Percentiles rank a stretch among this genome's conserved stretches.
Evolutionary conservation across 2,113 vertebrate species (phyloP).

Genomic region (Lasiurus borealis): DNA sequence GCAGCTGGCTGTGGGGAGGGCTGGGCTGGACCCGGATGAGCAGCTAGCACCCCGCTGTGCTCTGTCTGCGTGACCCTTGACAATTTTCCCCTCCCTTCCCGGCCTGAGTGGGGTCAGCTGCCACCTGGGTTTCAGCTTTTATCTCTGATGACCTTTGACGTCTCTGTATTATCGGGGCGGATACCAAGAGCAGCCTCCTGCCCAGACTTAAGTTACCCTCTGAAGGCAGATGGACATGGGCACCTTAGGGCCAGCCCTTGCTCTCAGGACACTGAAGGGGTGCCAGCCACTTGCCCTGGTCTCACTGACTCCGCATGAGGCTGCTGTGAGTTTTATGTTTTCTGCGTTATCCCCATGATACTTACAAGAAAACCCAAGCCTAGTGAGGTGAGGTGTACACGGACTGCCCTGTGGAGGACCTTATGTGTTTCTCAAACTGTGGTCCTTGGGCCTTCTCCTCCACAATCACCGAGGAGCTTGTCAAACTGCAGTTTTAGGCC

Average conservation of each 20-base stretch:
- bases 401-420: neutral
- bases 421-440: fast-evolving
- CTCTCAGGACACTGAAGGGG: neutral
- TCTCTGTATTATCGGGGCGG: neutral
- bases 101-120: neutral
- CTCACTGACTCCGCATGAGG: neutral
- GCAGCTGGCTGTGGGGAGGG: neutral
- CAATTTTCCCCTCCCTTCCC: neutral
- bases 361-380: neutral
- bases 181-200: neutral
- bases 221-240: neutral
- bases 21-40: neutral
- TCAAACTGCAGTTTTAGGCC: neutral
- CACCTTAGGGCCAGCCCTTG: too few relatives aligned
- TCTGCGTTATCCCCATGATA: fast-evolving
- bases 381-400: fast-evolving
- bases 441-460: too few relatives aligned
- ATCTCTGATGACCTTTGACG: slow-evolving; percentile 37
- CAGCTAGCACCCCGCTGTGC: neutral
- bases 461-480: neutral
- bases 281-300: neutral
- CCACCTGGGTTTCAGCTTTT: slow-evolving; percentile 56
- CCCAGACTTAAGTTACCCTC: neutral
- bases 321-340: neutral
- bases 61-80: neutral